A percentile compares a stretch with the other conserved stretches of the same genome.
Conservation (phyloP, 37 sponge, comb jelly and placozoan species). For the Eunapius fragilis region DNA sequence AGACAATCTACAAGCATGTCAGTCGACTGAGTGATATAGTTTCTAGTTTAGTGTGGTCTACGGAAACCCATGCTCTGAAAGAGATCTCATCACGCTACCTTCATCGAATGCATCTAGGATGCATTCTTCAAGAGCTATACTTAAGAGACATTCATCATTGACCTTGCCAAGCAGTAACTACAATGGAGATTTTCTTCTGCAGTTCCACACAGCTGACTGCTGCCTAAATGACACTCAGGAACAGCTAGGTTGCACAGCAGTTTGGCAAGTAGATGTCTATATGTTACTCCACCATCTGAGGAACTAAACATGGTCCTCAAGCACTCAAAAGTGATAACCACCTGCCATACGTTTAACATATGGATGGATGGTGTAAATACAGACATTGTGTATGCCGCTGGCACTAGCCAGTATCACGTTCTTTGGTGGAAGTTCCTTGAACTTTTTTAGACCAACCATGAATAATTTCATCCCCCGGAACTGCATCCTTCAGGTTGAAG, state of each 20-base stretch:
- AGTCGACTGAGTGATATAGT: background rate
- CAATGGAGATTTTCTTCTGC: no score
- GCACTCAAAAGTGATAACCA: slow-evolving; percentile 14
- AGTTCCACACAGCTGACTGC: no score
- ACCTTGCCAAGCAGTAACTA: no score
- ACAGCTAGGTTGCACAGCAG: slow-evolving; percentile 35
- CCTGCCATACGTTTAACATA: background rate
- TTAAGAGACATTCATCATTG: background rate
- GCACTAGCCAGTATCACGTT: no score
- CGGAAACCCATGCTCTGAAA: slow-evolving; percentile 38
- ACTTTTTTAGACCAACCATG: no score
- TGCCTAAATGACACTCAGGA: slow-evolving; percentile 25
- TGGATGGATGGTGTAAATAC: slow-evolving; percentile 37
- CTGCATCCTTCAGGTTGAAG: no score
- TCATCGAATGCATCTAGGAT: slow-evolving; percentile 11
- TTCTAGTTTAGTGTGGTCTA: slow-evolving; percentile 17
- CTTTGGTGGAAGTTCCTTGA: no score
- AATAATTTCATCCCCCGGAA: no score
- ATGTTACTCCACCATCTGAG: no score
- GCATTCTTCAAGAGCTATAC: slow-evolving; percentile 7
- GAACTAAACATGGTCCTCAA: background rate
- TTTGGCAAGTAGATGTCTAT: slow-evolving; percentile 16
- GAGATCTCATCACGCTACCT: background rate
- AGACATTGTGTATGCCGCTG: background rate
- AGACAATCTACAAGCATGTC: no score